A percentile compares a stretch with the other conserved stretches of the same genome.
Evolutionary conservation across 1,140 invertebrate species (phyloP).

Genomic region (Vanessa tameamea): DNA sequence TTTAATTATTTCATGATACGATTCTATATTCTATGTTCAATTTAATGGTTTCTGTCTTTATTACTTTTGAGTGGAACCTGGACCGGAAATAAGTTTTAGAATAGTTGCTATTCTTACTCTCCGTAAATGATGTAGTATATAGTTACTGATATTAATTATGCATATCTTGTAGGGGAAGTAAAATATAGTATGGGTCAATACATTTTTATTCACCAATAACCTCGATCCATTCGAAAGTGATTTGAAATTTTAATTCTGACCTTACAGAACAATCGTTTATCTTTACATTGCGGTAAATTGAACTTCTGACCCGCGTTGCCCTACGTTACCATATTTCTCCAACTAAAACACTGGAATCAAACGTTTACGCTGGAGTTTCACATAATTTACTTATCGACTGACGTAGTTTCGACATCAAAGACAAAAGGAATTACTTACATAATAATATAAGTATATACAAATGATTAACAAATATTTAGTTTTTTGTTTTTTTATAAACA

Average conservation of each 20-base stretch:
- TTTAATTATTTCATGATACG: too few species aligned
- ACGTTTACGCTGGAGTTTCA: constrained; percentile 25
- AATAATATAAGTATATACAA: background rate
- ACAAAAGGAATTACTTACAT: background rate
- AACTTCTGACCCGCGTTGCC: constrained; percentile 49
- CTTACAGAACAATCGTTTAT: constrained; percentile 46
- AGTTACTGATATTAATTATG: too few species aligned
- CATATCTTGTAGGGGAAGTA: too few species aligned
- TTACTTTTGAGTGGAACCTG: too few species aligned
- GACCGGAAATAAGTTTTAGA: too few species aligned
- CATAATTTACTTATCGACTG: constrained; percentile 27
- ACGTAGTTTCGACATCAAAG: constrained; percentile 9
- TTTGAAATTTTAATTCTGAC: constrained; percentile 29
- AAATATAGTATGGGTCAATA: background rate
- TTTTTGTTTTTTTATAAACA: background rate
- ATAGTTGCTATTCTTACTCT: too few species aligned
- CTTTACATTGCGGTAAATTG: constrained; percentile 48
- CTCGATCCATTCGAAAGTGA: constrained; percentile 1
- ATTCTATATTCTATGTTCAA: too few species aligned
- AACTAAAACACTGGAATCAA: constrained; percentile 31
- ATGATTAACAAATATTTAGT: background rate
- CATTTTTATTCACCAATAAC: constrained; percentile 10
- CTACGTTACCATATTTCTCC: constrained; percentile 42
- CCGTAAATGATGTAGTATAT: too few species aligned
- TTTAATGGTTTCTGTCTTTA: too few species aligned